Evolutionary conservation across 1,140 invertebrate species (phyloP), one percentile per base, ranked within the genome.

Genomic region (Drosophila repleta): DNA sequence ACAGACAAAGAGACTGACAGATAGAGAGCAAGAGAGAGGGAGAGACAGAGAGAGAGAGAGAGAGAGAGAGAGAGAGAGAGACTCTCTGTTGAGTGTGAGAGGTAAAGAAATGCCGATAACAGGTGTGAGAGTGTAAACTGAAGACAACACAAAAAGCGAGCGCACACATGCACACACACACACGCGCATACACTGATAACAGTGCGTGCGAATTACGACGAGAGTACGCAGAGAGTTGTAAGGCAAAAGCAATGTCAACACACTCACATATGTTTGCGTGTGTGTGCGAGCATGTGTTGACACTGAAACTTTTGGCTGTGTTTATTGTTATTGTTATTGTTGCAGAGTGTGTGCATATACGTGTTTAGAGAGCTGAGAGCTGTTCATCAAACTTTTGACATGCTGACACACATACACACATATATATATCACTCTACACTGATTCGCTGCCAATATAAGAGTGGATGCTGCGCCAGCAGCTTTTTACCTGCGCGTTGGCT

Each of bases 321-420:
- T 61, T 53, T 58, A 43, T 49, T 35, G 52, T 65, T 37, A 20
- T 11, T 51, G 18, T 53, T 15, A 24, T 56, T 58, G 4, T 2
- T 17, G 51, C 39, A 13, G 11, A 41, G 24, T 51, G 18, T 37
- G 29, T 6, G 8, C 29, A 29, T 29, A 29, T 29, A 39, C 6
- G 5, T 11, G 37, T 26, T 20, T 11, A 62, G 43, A 58, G 45
- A 48, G 20, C 17, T 20, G 45, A 24, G 41, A 52, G 46, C 26
- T 45, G 61, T 65, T 24, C 43, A 39, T 57, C 35, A 52, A 24
- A 65, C 79, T 78, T 81, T 76, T 87, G 82, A 64, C 82, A 82
- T 68, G 76, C 78, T 85, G 82, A 85, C 82, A 85, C 74, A 87
- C 48, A 66, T 85, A 51, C 45, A 43, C 13, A 41, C 35, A 15